A percentile compares a stretch with the other conserved stretches of the same genome.
These are phyloP conservation scores for Drosophila affinis DNA, from an alignment of 2,888 invertebrate species.

Conservation along the genomic window DNA sequence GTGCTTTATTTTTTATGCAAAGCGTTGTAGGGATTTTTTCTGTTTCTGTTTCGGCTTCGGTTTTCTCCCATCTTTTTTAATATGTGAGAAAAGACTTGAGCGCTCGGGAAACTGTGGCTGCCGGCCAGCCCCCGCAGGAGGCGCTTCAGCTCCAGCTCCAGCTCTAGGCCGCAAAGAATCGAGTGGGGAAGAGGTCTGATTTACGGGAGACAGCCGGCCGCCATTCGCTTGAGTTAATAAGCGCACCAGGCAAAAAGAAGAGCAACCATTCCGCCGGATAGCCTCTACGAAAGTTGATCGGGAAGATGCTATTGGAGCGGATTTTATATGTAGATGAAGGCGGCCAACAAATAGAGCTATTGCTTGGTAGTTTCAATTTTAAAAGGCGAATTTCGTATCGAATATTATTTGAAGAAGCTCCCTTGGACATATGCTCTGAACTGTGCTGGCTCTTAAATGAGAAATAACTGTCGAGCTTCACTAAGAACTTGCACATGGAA, in stretches of 20 bases:
- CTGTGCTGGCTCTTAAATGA: background rate
- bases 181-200: constrained; percentile 30
- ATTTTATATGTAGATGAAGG: too few relatives aligned
- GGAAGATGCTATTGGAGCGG: too few relatives aligned
- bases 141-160: background rate
- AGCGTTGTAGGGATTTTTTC: constrained; percentile 74
- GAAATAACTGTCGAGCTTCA: constrained; percentile 2
- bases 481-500: background rate
- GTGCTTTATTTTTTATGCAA: constrained; percentile 77
- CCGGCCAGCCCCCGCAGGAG: constrained; percentile 3
- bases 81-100: constrained; percentile 50
- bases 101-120: constrained; percentile 23
- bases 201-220: constrained; percentile 56
- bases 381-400: background rate
- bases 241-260: constrained; percentile 58
- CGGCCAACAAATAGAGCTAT: background rate
- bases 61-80: constrained; percentile 28
- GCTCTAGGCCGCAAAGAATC: background rate
- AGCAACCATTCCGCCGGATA: constrained; percentile 36
- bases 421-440: background rate
- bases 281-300: constrained; percentile 22
- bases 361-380: background rate
- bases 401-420: background rate
- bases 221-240: constrained; percentile 70
- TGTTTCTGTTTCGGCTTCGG: constrained; percentile 25